A percentile compares a stretch with the other conserved stretches of the same genome.
Conservation (phyloP, 2,113 vertebrate genomes). For the Leiothrix lutea region DNA sequence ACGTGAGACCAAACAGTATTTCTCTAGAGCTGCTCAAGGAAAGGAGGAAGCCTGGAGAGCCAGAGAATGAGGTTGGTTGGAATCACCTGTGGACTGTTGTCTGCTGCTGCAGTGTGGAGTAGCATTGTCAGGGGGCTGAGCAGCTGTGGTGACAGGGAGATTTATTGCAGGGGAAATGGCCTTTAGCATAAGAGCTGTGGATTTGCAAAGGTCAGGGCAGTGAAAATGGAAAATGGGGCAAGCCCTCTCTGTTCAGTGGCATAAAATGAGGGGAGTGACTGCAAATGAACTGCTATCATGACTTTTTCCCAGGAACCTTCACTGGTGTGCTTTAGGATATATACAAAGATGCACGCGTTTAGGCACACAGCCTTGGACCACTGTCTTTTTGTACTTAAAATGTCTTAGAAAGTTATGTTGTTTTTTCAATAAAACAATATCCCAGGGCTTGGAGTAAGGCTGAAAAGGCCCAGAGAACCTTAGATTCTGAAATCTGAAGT, state of each 20-base stretch:
- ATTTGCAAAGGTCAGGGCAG: background rate
- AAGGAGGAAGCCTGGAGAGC: background rate
- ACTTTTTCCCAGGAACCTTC: background rate
- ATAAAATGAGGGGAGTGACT: background rate
- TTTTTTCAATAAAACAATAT: background rate
- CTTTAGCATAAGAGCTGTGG: background rate
- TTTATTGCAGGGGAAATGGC: background rate
- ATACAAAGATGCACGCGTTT: accelerated
- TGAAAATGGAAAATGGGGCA: background rate
- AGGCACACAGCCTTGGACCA: background rate
- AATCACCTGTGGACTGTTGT: background rate
- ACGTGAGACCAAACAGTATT: background rate
- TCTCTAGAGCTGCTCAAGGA: background rate
- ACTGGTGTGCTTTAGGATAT: accelerated
- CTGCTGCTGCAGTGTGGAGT: accelerated
- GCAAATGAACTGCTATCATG: background rate
- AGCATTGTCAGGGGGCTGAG: background rate
- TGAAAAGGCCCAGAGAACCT: background rate
- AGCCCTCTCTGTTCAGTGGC: background rate
- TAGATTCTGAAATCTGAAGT: background rate
- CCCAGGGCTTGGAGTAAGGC: background rate
- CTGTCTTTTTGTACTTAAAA: background rate
- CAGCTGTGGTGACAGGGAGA: background rate
- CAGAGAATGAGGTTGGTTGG: background rate
- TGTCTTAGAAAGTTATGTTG: background rate